Conservation (phyloP, 2,888 invertebrate species). For the Labia minor region DNA sequence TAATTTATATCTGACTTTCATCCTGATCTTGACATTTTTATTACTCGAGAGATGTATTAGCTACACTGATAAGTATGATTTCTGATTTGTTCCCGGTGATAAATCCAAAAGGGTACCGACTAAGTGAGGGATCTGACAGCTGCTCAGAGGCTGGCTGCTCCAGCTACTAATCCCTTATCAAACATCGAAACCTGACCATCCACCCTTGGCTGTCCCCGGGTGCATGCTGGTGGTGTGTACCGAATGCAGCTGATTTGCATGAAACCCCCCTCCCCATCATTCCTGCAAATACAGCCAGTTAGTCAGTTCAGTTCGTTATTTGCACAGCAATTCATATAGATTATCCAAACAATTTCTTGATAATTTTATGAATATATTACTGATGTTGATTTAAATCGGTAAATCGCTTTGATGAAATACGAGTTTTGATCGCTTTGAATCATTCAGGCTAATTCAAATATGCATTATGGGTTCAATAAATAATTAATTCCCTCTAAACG, state of each 20-base stretch:
- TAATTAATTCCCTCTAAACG: slow-evolving; percentile 13
- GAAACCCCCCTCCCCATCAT: too few species aligned
- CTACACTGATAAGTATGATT: background rate
- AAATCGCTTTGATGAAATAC: slow-evolving; percentile 8
- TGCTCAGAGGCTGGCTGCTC: too few species aligned
- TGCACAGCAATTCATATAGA: slow-evolving; percentile 5
- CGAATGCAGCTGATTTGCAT: background rate
- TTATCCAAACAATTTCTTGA: slow-evolving; percentile 13
- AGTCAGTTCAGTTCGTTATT: background rate
- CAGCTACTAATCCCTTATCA: too few species aligned
- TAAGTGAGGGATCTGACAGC: too few species aligned
- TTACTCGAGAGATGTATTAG: background rate
- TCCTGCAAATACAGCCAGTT: background rate
- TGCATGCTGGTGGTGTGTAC: too few species aligned
- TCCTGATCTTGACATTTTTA: background rate
- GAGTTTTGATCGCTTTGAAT: background rate
- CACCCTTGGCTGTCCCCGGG: too few species aligned
- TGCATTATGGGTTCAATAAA: background rate
- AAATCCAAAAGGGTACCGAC: background rate
- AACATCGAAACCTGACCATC: too few species aligned
- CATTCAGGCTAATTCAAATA: background rate
- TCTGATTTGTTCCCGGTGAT: background rate
- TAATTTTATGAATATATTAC: slow-evolving; percentile 3
- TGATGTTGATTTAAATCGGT: background rate
- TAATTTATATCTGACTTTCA: background rate